Evolutionary conservation across 2,113 vertebrate species (phyloP).

Genomic region (Smithornis capensis): DNA sequence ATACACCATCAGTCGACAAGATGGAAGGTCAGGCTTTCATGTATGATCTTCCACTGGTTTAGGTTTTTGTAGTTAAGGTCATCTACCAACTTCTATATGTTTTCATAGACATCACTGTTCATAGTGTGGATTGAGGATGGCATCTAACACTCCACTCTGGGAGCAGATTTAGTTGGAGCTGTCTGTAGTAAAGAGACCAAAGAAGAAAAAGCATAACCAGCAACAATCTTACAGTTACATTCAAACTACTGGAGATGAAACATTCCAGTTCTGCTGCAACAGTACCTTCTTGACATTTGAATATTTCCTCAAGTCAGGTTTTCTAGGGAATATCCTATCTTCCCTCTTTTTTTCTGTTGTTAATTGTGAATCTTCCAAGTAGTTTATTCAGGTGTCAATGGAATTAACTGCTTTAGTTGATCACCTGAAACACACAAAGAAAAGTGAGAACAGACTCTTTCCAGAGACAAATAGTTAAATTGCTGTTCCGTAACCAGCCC

Average conservation of each 20-base stretch:
- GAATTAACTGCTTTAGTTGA: not conserved
- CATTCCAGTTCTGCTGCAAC: not conserved
- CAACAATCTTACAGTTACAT: not conserved
- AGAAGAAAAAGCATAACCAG: not conserved
- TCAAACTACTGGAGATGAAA: not conserved
- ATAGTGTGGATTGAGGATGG: not conserved
- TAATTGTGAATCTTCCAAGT: not conserved
- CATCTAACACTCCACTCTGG: not conserved
- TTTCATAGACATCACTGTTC: not conserved
- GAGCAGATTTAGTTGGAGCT: not conserved
- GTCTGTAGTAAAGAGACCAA: not conserved
- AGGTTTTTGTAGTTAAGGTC: not conserved
- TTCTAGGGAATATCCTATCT: not conserved
- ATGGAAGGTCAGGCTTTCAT: conserved; percentile 83
- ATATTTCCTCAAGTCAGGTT: not conserved
- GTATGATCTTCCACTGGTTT: not conserved
- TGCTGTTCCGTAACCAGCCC: not conserved
- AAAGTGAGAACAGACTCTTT: not conserved
- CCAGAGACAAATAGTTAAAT: not conserved
- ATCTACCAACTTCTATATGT: not conserved
- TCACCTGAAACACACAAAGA: not conserved
- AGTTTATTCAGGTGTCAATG: not conserved
- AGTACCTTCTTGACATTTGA: not conserved
- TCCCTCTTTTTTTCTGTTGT: not conserved
- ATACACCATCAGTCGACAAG: conserved; percentile 93